Percentiles rank a stretch among this genome's conserved stretches.
Evolutionary conservation across 2,888 invertebrate genomes (phyloP).

Genomic region (Tryphoninae sp.): DNA sequence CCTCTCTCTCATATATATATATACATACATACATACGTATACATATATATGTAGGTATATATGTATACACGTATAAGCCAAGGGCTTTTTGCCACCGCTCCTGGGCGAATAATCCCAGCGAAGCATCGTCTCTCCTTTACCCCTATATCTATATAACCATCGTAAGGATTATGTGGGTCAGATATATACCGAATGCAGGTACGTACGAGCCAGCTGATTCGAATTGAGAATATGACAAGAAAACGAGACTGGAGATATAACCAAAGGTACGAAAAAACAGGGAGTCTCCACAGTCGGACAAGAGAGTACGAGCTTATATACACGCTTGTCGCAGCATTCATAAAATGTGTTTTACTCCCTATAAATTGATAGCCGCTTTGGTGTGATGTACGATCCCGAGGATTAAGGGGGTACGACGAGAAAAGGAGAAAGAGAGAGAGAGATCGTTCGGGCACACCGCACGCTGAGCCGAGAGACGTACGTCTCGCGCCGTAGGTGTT

Average conservation of each 20-base stretch:
- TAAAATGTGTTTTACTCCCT: conserved; percentile 74
- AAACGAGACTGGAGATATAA: conserved; percentile 14
- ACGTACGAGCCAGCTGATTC: conserved; percentile 33
- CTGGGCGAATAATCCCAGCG: conserved; percentile 16
- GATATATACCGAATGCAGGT: not conserved
- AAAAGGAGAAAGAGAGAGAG: conserved; percentile 12
- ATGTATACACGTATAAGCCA: conserved; percentile 7
- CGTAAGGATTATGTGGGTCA: conserved; percentile 42
- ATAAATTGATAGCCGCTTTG: conserved; percentile 73
- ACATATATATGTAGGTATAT: conserved; percentile 12
- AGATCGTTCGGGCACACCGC: conserved; percentile 44
- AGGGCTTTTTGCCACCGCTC: conserved; percentile 11
- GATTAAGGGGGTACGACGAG: conserved; percentile 63
- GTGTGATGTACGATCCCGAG: conserved; percentile 65
- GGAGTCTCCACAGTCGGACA: conserved; percentile 63
- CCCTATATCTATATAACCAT: not conserved
- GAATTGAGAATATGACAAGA: conserved; percentile 15
- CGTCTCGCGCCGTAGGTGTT: conserved; percentile 57
- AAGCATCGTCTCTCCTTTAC: not conserved
- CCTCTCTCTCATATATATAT: conserved; percentile 14
- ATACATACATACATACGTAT: conserved; percentile 10
- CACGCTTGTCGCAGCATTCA: conserved; percentile 69
- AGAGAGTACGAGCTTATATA: conserved; percentile 63
- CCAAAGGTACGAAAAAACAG: conserved; percentile 59
- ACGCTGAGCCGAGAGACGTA: conserved; percentile 56